Conservation (phyloP, 2,113 vertebrate species). For the Pedionomus torquatus region DNA sequence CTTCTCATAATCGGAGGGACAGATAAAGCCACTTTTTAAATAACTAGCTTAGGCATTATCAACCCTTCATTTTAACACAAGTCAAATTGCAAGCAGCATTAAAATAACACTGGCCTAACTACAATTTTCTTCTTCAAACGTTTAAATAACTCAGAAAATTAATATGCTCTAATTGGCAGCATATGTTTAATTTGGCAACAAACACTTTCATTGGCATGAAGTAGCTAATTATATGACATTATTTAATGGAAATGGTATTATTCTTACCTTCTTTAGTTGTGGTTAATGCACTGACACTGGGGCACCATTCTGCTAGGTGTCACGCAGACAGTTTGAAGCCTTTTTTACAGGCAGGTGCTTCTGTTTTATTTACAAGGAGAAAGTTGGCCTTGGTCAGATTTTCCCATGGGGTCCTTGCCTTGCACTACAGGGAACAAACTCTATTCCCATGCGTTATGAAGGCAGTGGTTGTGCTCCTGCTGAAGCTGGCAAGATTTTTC, state of each 20-base stretch:
- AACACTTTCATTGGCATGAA: neutral
- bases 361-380: neutral
- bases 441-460: neutral
- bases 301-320: neutral
- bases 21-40: neutral
- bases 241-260: neutral
- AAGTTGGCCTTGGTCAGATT: neutral
- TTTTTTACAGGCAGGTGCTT: neutral
- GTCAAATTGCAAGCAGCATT: neutral
- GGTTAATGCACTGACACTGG: neutral
- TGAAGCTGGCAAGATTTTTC: neutral
- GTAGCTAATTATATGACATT: neutral
- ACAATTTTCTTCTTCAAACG: neutral
- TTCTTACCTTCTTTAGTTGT: neutral
- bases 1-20: neutral
- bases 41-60: neutral
- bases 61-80: neutral
- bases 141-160: neutral
- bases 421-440: neutral
- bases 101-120: neutral
- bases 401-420: neutral
- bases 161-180: neutral
- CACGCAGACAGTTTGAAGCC: neutral
- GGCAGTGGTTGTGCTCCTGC: neutral
- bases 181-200: neutral